Base-by-base conservation (phyloP, 2,888 invertebrate genomes). In the Drosophila testacea region DNA sequence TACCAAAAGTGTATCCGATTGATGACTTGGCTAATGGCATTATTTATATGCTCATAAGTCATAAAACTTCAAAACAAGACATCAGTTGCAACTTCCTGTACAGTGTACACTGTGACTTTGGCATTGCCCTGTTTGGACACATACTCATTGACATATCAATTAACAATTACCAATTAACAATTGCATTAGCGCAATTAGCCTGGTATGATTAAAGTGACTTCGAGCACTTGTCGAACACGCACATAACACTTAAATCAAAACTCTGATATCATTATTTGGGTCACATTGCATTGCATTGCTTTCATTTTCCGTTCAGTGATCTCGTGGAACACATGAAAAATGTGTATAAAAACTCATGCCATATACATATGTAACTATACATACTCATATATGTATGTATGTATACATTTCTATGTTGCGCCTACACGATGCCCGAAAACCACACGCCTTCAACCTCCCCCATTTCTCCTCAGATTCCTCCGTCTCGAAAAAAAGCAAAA, bases 111-210 rank as follows among this genome's bases (percentile, higher is more conserved):
- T 52, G 38, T 71, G 64, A 47, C 51, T 73, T 76, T 22, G 22
- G 22, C 22, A 22, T 22, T 22, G 22, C 22, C 22, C 22, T 22
- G 22, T 22, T 22, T 70, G 76, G 50, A 16, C 52, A 30, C 64
- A 63, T 48, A 51, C 46, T 52, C 44, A 22, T 27, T 56, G 55
- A 50, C 50, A 50, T 50, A 52, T 52, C 38, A 30, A 44, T 50
- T 88, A 82, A 79, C 85, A 76, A 82, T 87, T 81, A 63, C 22
- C 32, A 71, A 79, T 79, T 81, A 73, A 63, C 81, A 77, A 89
- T 89, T 89, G 81, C 84, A 82, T 79, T 82, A 51, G 46, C 61
- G 71, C 83, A 80, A 79, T 80, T 80, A 83, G 73, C 66, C 61
- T 68, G 63, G 54, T 59, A 47, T 70, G 61, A 62, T 68, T 75